Conservation (phyloP, 2,888 invertebrate genomes). For the Neoitamus cyanurus region DNA sequence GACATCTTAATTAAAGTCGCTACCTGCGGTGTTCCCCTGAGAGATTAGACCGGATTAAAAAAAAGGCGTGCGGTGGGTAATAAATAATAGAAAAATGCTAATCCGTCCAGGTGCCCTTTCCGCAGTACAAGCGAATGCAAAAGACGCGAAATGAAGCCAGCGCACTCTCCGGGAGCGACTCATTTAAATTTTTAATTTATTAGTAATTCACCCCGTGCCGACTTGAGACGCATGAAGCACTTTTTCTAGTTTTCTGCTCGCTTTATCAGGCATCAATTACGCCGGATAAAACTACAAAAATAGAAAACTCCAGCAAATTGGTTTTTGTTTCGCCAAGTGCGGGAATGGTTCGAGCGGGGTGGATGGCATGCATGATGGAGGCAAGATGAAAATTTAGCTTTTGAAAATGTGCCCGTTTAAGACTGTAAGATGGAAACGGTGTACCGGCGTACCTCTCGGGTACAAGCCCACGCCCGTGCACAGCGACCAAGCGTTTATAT, state of each 20-base stretch:
- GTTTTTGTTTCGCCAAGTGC: background rate
- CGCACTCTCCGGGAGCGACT: background rate
- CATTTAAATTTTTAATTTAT: slow-evolving; percentile 33
- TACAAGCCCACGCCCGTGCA: slow-evolving; percentile 33
- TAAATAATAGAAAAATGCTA: slow-evolving; percentile 13
- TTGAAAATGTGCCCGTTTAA: slow-evolving; percentile 3
- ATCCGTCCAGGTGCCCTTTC: slow-evolving; percentile 3
- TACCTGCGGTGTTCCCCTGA: background rate
- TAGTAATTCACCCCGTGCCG: background rate
- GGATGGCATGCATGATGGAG: background rate
- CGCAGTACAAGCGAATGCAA: background rate
- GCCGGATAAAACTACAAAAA: slow-evolving; percentile 11
- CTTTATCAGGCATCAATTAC: slow-evolving; percentile 29
- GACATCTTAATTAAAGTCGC: slow-evolving; percentile 22
- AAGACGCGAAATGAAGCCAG: background rate
- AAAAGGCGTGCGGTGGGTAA: background rate
- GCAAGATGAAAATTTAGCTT: background rate
- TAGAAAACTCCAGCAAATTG: slow-evolving; percentile 14
- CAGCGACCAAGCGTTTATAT: slow-evolving; percentile 57
- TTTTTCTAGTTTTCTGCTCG: slow-evolving; percentile 16
- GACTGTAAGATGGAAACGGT: slow-evolving; percentile 28
- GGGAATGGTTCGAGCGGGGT: background rate
- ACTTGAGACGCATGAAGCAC: background rate
- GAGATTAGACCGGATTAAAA: background rate
- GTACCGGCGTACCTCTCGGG: slow-evolving; percentile 27